Conservation (phyloP, 2,797 vertebrate species). For the Hydrocynus forskahlii region DNA sequence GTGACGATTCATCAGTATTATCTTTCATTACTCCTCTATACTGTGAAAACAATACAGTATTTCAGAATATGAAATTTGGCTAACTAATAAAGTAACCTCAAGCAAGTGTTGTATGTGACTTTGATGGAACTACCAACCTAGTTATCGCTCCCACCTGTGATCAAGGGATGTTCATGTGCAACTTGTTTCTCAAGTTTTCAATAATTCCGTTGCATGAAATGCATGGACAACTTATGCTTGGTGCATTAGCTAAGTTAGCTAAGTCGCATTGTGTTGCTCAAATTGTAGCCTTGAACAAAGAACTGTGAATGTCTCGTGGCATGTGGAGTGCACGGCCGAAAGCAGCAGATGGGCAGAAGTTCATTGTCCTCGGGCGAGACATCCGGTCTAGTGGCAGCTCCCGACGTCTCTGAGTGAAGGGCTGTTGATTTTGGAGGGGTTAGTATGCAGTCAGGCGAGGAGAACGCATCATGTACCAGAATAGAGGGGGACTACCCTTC, state of each 20-base stretch:
- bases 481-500: slow-evolving; percentile 3
- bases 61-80: too few relatives aligned
- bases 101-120: too few relatives aligned
- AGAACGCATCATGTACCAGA: slow-evolving; percentile 50
- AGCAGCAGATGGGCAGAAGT: slow-evolving; percentile 66
- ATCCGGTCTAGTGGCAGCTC: slow-evolving; percentile 46
- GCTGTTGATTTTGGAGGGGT: slow-evolving; percentile 69
- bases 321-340: slow-evolving; percentile 44
- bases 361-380: slow-evolving; percentile 55
- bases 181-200: not conserved
- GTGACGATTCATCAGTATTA: too few relatives aligned
- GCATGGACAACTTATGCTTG: not conserved
- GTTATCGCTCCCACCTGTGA: too few relatives aligned
- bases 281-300: too few relatives aligned
- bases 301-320: not conserved
- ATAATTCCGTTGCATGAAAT: not conserved
- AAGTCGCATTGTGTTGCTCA: too few relatives aligned
- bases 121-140: too few relatives aligned
- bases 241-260: not conserved
- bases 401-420: slow-evolving; percentile 59
- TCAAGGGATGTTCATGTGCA: not conserved
- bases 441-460: slow-evolving; percentile 51
- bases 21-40: too few relatives aligned
- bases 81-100: too few relatives aligned
- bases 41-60: too few relatives aligned